phyloP scores from a whole-genome alignment of 2,888 invertebrate genomes.

The Drosophila paramelanica region DNA sequence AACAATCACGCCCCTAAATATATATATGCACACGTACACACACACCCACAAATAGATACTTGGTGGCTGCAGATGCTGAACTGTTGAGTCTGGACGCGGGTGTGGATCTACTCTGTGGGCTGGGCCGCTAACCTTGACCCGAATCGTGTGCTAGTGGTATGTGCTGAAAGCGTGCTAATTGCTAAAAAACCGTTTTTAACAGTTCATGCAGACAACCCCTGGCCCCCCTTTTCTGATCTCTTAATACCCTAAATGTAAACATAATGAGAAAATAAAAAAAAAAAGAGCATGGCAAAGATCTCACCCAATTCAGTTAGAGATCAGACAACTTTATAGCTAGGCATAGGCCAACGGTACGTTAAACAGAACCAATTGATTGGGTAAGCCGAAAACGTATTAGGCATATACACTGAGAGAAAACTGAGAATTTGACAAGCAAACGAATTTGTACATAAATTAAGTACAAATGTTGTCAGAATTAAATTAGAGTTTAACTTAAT shows the following conservation, averaged over 20 bases:
- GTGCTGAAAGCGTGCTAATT: slow-evolving; percentile 72
- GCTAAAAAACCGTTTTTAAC: slow-evolving; percentile 61
- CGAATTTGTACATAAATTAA: no score
- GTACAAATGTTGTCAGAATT: no score
- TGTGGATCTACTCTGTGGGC: slow-evolving; percentile 28
- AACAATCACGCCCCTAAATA: slow-evolving; percentile 29
- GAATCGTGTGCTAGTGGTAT: slow-evolving; percentile 48
- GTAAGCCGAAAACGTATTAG: slow-evolving; percentile 28
- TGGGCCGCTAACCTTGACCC: slow-evolving; percentile 72
- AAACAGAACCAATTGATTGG: slow-evolving; percentile 31
- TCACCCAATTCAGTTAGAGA: slow-evolving; percentile 9
- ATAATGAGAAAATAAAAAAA: slow-evolving; percentile 48
- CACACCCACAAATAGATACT: slow-evolving; percentile 8
- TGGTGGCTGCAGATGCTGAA: slow-evolving; percentile 11
- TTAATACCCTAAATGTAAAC: slow-evolving; percentile 57
- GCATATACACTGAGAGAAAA: background rate
- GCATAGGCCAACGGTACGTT: slow-evolving; percentile 7
- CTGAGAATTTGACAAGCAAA: no score
- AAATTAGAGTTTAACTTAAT: no score
- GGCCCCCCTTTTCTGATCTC: background rate
- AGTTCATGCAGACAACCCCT: slow-evolving; percentile 19
- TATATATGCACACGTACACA: slow-evolving; percentile 5
- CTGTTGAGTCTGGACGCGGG: slow-evolving; percentile 12
- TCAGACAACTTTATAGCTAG: slow-evolving; percentile 40
- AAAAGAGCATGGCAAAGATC: slow-evolving; percentile 24